Conservation (phyloP, 2,888 invertebrate genomes). For the Allolobophora icterica region DNA sequence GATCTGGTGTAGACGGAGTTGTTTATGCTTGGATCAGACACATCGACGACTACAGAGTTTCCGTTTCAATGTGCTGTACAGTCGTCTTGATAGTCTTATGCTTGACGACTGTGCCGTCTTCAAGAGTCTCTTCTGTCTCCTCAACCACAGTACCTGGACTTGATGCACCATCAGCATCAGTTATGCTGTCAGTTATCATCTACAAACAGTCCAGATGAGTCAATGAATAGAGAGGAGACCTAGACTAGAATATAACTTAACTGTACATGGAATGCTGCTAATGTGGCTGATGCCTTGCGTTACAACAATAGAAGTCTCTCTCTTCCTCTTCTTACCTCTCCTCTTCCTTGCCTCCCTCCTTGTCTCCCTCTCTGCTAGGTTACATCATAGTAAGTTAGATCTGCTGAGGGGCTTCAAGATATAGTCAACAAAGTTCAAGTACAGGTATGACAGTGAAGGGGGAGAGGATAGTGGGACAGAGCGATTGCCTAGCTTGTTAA, state of each 20-base stretch:
- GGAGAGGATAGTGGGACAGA: too few relatives aligned
- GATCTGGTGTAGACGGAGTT: background rate
- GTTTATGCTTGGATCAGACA: background rate
- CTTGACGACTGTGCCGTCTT: constrained; percentile 49
- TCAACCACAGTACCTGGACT: constrained; percentile 43
- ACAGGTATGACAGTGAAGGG: too few relatives aligned
- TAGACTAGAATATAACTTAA: background rate
- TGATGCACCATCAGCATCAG: background rate
- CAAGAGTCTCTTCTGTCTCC: constrained; percentile 49
- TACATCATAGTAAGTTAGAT: background rate
- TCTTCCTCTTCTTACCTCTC: background rate
- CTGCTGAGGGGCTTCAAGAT: too few relatives aligned
- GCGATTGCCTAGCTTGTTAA: too few relatives aligned
- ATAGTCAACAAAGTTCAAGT: too few relatives aligned
- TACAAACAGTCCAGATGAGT: background rate
- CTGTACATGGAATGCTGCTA: too few relatives aligned
- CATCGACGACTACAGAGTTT: background rate
- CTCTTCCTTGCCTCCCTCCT: background rate
- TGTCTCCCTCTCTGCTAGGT: background rate
- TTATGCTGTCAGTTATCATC: background rate
- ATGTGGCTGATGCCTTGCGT: background rate
- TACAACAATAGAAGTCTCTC: background rate
- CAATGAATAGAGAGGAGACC: background rate
- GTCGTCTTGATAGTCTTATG: constrained; percentile 53
- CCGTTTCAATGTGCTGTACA: constrained; percentile 51